Conservation (phyloP, 2,797 vertebrate species). For the Gorsachius magnificus region DNA sequence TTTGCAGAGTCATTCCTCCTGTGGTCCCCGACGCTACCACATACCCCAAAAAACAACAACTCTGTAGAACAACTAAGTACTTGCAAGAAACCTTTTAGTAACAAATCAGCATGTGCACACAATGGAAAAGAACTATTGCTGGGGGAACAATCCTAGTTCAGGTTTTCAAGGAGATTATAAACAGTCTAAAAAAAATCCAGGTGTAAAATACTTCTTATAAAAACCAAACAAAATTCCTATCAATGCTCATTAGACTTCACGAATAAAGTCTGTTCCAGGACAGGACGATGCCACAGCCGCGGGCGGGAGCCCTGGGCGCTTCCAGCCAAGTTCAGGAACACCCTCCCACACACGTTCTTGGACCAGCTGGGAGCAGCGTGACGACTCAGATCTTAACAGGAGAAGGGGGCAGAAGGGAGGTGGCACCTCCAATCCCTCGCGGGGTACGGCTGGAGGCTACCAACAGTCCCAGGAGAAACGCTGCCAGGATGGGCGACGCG, state of each 20-base stretch:
- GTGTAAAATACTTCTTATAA: conserved; percentile 70
- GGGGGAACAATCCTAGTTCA: conserved; percentile 41
- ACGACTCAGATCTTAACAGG: accelerated
- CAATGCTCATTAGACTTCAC: conserved; percentile 23
- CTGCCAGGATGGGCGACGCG: accelerated
- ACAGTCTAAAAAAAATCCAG: conserved; percentile 55
- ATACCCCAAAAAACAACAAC: conserved; percentile 51
- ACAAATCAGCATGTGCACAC: conserved; percentile 67
- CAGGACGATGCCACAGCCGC: not conserved
- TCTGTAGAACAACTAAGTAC: conserved; percentile 66
- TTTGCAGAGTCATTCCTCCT: conserved; percentile 29
- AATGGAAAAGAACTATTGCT: conserved; percentile 54
- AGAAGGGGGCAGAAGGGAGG: not conserved
- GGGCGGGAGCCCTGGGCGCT: not conserved
- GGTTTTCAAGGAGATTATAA: conserved; percentile 54
- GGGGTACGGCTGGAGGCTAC: not conserved
- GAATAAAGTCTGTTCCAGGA: conserved; percentile 1
- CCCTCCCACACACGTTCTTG: accelerated
- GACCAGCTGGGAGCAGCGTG: not conserved
- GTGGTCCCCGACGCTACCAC: conserved; percentile 32
- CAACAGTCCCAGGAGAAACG: not conserved
- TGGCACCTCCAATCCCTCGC: not conserved
- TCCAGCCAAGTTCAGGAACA: not conserved
- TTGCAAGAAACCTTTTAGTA: conserved; percentile 64
- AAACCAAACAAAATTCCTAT: conserved; percentile 49